Evolutionary conservation across 1,140 invertebrate genomes (phyloP).

Genomic region (Neoseiulus cucumeris): DNA sequence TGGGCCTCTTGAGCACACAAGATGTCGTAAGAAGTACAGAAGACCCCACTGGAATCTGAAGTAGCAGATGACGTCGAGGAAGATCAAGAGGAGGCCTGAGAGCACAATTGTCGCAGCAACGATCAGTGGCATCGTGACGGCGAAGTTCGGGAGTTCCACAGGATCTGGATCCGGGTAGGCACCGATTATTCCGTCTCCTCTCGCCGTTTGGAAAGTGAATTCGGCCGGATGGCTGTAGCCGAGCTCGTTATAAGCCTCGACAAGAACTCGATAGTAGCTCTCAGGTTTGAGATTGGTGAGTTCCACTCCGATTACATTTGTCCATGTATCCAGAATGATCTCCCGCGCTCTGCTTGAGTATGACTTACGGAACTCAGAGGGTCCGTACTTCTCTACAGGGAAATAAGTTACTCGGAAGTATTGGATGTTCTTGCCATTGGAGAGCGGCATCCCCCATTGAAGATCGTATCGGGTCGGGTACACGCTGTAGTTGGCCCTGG

Average conservation of each 20-base stretch:
- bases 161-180: not conserved
- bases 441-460: slow-evolving; percentile 53
- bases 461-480: slow-evolving; percentile 55
- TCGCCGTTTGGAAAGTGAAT: slow-evolving; percentile 54
- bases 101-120: slow-evolving; percentile 16
- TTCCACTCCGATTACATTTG: slow-evolving; percentile 1
- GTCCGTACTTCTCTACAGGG: slow-evolving; percentile 27
- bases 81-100: slow-evolving; percentile 13
- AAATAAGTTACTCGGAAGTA: slow-evolving; percentile 58
- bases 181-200: slow-evolving; percentile 33
- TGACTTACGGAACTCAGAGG: slow-evolving; percentile 11
- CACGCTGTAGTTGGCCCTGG: slow-evolving; percentile 28
- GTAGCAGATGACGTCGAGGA: slow-evolving; percentile 19
- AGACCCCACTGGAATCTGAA: slow-evolving; percentile 19
- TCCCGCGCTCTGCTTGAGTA: not conserved
- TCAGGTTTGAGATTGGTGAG: slow-evolving; percentile 39
- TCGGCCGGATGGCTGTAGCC: slow-evolving; percentile 51
- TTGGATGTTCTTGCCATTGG: slow-evolving; percentile 72
- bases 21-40: slow-evolving; percentile 16
- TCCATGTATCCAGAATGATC: slow-evolving; percentile 1
- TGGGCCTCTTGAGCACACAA: slow-evolving; percentile 16
- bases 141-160: slow-evolving; percentile 1
- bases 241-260: slow-evolving; percentile 61
- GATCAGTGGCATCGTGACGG: slow-evolving; percentile 16
- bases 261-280: slow-evolving; percentile 54